These are phyloP conservation scores for Leiothrix lutea DNA, from an alignment of 2,113 vertebrate genomes.

Conservation along the genomic window DNA sequence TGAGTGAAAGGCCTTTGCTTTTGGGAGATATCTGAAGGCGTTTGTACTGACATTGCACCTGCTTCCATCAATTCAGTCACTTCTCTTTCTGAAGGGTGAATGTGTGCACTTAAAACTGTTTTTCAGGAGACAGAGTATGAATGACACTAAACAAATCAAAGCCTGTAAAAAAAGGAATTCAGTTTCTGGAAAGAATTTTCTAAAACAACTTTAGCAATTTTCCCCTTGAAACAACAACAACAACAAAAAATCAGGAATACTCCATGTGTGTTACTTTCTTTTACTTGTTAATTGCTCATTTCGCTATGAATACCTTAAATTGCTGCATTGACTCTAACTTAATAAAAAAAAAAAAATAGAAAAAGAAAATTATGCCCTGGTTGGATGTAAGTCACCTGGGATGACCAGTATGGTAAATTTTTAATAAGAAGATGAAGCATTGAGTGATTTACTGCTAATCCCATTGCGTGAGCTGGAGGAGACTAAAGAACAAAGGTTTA, in stretches of 20 bases:
- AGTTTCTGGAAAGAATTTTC: neutral
- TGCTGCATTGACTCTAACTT: neutral
- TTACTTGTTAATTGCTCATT: neutral
- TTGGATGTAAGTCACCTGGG: conserved; percentile 41
- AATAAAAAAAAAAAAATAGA: neutral
- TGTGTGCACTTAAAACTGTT: neutral
- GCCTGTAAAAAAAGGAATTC: neutral
- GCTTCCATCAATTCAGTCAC: neutral
- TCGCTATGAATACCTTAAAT: neutral
- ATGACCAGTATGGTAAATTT: conserved; percentile 64
- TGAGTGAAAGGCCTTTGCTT: neutral
- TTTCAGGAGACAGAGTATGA: neutral
- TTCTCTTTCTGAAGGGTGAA: neutral
- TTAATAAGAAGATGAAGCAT: conserved; percentile 72
- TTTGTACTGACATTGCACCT: neutral
- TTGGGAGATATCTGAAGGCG: neutral
- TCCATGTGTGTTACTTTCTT: neutral
- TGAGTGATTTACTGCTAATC: conserved; percentile 76
- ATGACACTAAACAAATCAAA: neutral
- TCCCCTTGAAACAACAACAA: neutral
- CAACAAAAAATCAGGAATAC: neutral
- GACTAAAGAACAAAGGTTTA: conserved; percentile 82
- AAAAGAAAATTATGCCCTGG: neutral
- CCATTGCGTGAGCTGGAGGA: conserved; percentile 60
- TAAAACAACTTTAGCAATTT: neutral